Conservation (phyloP, 2,888 invertebrate species). For the Panorpa germanica region DNA sequence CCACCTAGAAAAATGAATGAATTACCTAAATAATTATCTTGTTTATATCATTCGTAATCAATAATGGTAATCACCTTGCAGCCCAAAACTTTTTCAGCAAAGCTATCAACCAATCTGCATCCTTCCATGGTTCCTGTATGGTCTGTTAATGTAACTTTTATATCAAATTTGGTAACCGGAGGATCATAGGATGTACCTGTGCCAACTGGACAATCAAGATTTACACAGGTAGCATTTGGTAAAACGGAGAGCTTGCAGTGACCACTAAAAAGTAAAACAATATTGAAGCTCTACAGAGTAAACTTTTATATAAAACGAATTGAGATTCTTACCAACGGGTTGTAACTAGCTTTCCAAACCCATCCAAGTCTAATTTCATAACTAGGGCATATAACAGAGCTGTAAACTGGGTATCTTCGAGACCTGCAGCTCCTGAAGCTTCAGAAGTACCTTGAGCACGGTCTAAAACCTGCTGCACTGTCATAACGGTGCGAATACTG, state of each 20-base stretch:
- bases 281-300: conserved; percentile 16
- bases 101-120: conserved; percentile 32
- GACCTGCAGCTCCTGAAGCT: conserved; percentile 21
- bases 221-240: conserved; percentile 16
- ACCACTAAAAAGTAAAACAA: conserved; percentile 8
- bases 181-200: conserved; percentile 12
- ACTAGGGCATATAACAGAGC: conserved; percentile 45
- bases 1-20: conserved; percentile 21
- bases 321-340: conserved; percentile 24
- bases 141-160: conserved; percentile 43
- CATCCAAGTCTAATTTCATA: conserved; percentile 52
- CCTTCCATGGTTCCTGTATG: conserved; percentile 45
- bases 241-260: conserved; percentile 3
- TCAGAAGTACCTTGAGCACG: conserved; percentile 19
- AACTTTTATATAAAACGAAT: conserved; percentile 15
- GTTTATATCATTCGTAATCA: neutral
- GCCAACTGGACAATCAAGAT: conserved; percentile 13
- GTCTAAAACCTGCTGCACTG: conserved; percentile 32
- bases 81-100: conserved; percentile 37
- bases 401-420: conserved; percentile 39
- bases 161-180: conserved; percentile 27
- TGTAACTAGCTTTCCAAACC: conserved; percentile 21
- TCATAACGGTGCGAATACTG: conserved; percentile 35
- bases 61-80: conserved; percentile 26
- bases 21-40: conserved; percentile 1